Conservation (phyloP, 2,797 vertebrate genomes). For the Paratrypauchen microcephalus region DNA sequence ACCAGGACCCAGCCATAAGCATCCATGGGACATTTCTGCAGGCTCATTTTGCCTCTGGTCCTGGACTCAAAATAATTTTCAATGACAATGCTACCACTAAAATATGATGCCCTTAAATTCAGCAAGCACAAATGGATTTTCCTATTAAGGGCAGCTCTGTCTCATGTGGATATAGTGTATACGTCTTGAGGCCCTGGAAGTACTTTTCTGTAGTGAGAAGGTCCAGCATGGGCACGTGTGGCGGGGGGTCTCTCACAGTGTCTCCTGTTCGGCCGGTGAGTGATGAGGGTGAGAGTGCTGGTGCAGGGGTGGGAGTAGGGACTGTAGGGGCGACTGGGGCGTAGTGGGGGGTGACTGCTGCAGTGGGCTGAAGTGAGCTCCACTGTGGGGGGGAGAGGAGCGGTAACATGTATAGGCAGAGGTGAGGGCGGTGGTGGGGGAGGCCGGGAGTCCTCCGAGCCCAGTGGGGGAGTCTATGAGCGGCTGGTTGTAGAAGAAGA, state of each 20-base stretch:
- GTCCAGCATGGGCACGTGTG: conserved; percentile 69
- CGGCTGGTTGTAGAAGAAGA: conserved; percentile 93
- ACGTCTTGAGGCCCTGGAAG: conserved; percentile 39
- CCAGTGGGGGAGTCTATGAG: conserved; percentile 83
- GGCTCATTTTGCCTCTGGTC: neutral
- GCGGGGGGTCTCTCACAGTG: conserved; percentile 83
- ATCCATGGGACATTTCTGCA: neutral
- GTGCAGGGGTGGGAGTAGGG: conserved; percentile 82
- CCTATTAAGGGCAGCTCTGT: conserved; percentile 35
- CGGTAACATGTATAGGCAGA: conserved; percentile 77
- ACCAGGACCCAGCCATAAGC: conserved; percentile 3
- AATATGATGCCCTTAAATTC: conserved; percentile 3
- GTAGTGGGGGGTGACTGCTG: conserved; percentile 87
- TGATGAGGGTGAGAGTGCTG: conserved; percentile 79
- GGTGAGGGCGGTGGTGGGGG: conserved; percentile 74
- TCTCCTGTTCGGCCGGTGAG: conserved; percentile 84
- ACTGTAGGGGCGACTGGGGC: conserved; percentile 85
- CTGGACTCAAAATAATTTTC: neutral
- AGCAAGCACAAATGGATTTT: conserved; percentile 29
- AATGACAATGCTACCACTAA: conserved; percentile 11
- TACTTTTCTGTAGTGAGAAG: conserved; percentile 56
- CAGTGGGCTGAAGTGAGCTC: conserved; percentile 77
- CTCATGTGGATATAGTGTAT: conserved; percentile 35
- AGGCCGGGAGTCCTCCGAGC: conserved; percentile 80
- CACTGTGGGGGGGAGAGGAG: conserved; percentile 71